phyloP scores from a whole-genome alignment of 2,797 vertebrate genomes.

The Fringilla coelebs region DNA sequence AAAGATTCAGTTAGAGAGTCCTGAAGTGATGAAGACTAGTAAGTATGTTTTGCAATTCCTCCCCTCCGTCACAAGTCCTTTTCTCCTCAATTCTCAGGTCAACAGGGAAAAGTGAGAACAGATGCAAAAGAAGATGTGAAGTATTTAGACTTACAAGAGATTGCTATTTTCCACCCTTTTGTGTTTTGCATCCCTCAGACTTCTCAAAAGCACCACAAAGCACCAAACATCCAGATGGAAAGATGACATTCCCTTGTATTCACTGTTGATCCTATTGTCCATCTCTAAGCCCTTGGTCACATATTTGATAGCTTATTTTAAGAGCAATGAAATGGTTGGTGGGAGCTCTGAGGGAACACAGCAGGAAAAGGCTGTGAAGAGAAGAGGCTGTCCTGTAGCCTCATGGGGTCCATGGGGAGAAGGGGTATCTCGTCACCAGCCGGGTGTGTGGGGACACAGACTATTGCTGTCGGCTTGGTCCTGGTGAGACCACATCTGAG shows the following conservation, averaged over 20 bases:
- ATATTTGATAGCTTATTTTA: not conserved
- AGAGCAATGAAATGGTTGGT: not conserved
- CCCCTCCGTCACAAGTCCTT: not conserved
- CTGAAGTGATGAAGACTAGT: not conserved
- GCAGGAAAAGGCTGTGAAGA: not conserved
- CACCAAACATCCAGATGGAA: not conserved
- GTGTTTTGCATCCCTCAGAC: not conserved
- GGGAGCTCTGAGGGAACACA: not conserved
- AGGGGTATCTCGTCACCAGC: accelerated
- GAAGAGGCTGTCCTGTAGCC: accelerated
- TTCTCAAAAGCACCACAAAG: not conserved
- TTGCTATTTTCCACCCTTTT: not conserved
- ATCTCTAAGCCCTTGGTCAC: not conserved
- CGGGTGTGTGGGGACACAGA: not conserved
- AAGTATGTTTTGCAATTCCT: not conserved
- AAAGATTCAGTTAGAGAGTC: not conserved
- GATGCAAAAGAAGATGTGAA: not conserved
- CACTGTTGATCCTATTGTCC: not conserved
- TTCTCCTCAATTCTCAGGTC: not conserved
- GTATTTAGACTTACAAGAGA: not conserved
- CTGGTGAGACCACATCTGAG: not conserved
- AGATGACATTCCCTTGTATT: not conserved
- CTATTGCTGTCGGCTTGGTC: accelerated
- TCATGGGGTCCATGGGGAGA: not conserved
- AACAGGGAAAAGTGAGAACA: not conserved